Evolutionary conservation across 2,113 vertebrate species (phyloP), one percentile per base, ranked within the genome.

Genomic region (Clarias batrachus): DNA sequence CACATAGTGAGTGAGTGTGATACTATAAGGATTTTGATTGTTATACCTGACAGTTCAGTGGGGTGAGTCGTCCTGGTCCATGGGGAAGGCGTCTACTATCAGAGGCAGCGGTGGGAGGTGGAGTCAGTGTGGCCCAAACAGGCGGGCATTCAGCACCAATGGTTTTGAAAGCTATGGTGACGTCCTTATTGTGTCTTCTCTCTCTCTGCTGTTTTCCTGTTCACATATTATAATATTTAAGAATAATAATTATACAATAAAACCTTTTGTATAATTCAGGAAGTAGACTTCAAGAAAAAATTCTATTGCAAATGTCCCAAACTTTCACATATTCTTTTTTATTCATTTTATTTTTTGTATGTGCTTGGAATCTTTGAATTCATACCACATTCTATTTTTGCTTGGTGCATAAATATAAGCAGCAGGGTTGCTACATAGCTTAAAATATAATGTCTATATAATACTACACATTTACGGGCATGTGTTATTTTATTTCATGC

Each of bases 61-160:
- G 70, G 0, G 59, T 19, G 57, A 87, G 71, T 65, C n/a, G 3
- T 6, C 52, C 54, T 70, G 48, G 60, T 25, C 56, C 30, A 9
- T 19, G 63, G 0, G 0, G 87, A 73, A 88, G 63, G 19, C 57
- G 19, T 25, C 85, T 91, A 59, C 86, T 86, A 25, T 90, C n/a
- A 17, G 91, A 90, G 71, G 48, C 87, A 86, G 91, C 86, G 73
- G 93, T 71, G 14, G 92, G 92, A 68, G 92, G 90, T 0, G 90
- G 90, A 30, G 92, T 83, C 16, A 21, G 37, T 1, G 16, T 88
- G 1, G 88, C 89, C 86, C 81, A 82, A 56, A 48, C 19, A 25
- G 88, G 27, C 13, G 71, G 17, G 65, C 25, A 62, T 65, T 90
- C 79, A 23, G 41, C 68, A 70, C 0, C 54, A 41, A 30, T 57